Conservation (phyloP, 2,888 invertebrate species). For the Hololepta plana region DNA sequence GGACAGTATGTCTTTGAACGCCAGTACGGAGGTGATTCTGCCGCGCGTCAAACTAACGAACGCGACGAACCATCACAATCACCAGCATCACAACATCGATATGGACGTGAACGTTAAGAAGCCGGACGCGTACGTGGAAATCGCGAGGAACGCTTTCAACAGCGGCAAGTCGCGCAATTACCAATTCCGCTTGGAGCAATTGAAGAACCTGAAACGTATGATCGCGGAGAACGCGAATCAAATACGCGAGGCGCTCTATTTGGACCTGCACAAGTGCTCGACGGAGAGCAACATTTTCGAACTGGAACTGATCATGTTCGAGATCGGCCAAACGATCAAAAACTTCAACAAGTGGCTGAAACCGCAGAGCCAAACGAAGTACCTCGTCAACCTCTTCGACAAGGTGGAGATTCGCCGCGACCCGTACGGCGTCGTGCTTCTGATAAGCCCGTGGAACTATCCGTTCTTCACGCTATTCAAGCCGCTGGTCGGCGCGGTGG, state of each 20-base stretch:
- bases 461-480: constrained; percentile 67
- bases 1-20: no score
- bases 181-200: constrained; percentile 65
- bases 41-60: no score
- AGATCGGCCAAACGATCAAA: constrained; percentile 48
- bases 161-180: constrained; percentile 65
- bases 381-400: constrained; percentile 54
- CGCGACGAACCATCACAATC: no score
- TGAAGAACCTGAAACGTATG: constrained; percentile 55
- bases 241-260: constrained; percentile 29
- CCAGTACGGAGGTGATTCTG: no score
- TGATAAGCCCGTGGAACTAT: constrained; percentile 95
- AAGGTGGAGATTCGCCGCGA: constrained; percentile 61
- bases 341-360: constrained; percentile 64
- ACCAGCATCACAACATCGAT: no score
- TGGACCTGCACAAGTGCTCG: constrained; percentile 62
- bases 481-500: constrained; percentile 73
- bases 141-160: constrained; percentile 54
- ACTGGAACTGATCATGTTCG: constrained; percentile 41
- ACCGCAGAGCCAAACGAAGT: constrained; percentile 50
- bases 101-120: no score
- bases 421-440: constrained; percentile 80
- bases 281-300: constrained; percentile 69
- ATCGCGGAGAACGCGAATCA: constrained; percentile 60
- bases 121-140: constrained; percentile 26